Conservation (phyloP, 2,113 vertebrate species). For the Coracopsis vasa region DNA sequence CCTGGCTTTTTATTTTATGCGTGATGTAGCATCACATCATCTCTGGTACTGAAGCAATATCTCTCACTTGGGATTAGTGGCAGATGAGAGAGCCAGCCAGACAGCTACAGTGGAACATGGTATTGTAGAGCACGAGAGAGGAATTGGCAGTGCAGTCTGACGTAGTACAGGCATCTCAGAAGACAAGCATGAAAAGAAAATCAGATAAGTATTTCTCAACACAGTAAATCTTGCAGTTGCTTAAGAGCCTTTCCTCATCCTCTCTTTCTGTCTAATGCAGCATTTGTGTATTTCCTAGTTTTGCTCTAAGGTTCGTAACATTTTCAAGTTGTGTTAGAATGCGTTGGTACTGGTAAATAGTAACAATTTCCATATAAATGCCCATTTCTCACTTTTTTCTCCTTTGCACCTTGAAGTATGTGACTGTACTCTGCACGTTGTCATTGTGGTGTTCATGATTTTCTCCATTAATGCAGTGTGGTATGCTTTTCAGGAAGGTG, state of each 20-base stretch:
- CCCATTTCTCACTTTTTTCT: neutral
- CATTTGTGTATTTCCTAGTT: neutral
- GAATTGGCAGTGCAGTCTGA: fast-evolving
- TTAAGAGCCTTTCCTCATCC: neutral
- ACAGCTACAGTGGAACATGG: neutral
- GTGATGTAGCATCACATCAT: neutral
- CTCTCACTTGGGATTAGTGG: neutral
- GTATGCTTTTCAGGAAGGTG: neutral
- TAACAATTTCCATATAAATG: neutral
- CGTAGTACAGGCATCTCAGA: neutral
- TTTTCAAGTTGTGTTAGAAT: neutral
- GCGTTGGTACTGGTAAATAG: neutral
- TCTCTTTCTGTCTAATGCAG: neutral
- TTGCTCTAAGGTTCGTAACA: neutral
- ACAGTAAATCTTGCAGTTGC: neutral
- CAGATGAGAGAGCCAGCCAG: neutral
- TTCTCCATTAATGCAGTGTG: neutral
- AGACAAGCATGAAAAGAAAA: neutral
- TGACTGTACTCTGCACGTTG: neutral
- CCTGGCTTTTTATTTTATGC: fast-evolving
- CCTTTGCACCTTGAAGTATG: neutral
- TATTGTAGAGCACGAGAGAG: neutral
- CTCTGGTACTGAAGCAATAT: neutral
- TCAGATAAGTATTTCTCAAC: neutral
- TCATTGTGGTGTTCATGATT: neutral